Conservation (phyloP, 2,113 vertebrate species). For the Melanotaenia duboulayi region DNA sequence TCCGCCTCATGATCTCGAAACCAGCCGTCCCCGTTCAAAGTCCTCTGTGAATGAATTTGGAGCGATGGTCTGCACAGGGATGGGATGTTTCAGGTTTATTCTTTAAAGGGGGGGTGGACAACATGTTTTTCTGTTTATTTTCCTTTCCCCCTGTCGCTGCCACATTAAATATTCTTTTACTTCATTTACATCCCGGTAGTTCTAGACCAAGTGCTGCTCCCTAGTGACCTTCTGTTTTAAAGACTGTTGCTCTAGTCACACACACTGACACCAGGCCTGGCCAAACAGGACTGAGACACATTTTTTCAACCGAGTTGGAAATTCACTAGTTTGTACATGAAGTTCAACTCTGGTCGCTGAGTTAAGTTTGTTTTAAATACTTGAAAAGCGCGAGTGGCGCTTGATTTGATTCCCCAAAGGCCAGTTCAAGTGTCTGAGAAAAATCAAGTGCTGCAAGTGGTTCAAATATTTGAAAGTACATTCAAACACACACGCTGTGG, state of each 20-base stretch:
- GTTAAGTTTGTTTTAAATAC: slow-evolving; percentile 45
- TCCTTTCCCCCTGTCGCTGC: slow-evolving; percentile 21
- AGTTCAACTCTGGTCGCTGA: slow-evolving; percentile 54
- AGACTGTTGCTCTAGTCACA: slow-evolving; percentile 81
- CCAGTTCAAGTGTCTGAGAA: slow-evolving; percentile 85
- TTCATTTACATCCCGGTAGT: slow-evolving; percentile 53
- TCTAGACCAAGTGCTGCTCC: slow-evolving; percentile 74
- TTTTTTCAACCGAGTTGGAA: slow-evolving; percentile 49
- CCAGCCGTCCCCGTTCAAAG: slow-evolving; percentile 19
- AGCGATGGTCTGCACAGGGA: slow-evolving; percentile 46
- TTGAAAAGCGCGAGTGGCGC: slow-evolving; percentile 52
- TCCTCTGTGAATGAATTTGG: slow-evolving; percentile 59
- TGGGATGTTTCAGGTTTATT: slow-evolving; percentile 68
- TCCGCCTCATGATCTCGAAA: slow-evolving; percentile 26
- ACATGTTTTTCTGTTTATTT: slow-evolving; percentile 29
- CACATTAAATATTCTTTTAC: slow-evolving; percentile 18
- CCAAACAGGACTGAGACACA: slow-evolving; percentile 69
- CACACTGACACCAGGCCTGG: slow-evolving; percentile 79
- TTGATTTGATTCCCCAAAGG: slow-evolving; percentile 73
- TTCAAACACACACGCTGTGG: slow-evolving; percentile 52
- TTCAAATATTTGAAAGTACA: slow-evolving; percentile 66
- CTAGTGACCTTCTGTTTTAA: slow-evolving; percentile 61
- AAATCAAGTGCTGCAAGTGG: slow-evolving; percentile 38
- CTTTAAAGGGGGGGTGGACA: slow-evolving; percentile 38
- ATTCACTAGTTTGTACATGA: slow-evolving; percentile 37